Percentiles rank a stretch among this genome's conserved stretches.
Evolutionary conservation across 2,797 vertebrate genomes (phyloP).

Genomic region (Furcifer pardalis): DNA sequence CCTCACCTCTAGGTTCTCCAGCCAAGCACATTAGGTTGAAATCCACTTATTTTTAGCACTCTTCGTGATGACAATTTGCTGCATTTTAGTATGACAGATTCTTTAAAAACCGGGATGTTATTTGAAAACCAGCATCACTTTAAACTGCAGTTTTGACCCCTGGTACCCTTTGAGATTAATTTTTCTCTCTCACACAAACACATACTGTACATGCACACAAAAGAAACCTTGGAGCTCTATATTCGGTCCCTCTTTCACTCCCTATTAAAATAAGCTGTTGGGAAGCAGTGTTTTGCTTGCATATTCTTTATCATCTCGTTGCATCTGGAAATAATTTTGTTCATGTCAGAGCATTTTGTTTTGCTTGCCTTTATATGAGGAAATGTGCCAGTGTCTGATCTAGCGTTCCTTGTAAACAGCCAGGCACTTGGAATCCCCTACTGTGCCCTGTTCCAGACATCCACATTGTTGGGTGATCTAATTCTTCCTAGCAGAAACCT

Average conservation of each 20-base stretch:
- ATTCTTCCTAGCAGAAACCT: not conserved
- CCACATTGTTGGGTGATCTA: not conserved
- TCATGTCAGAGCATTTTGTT: not conserved
- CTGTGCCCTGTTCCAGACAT: slow-evolving; percentile 16
- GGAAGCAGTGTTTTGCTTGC: slow-evolving; percentile 28
- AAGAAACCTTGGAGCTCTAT: not conserved
- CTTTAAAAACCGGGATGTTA: not conserved
- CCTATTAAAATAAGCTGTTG: not conserved
- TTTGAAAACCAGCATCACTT: not conserved
- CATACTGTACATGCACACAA: too few species aligned
- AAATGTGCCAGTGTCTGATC: not conserved
- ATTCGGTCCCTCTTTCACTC: not conserved
- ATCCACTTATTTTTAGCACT: not conserved
- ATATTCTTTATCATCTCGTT: slow-evolving; percentile 13
- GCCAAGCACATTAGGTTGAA: not conserved
- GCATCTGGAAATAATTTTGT: slow-evolving; percentile 41
- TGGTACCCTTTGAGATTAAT: slow-evolving; percentile 4
- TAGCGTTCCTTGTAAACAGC: not conserved
- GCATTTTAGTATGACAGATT: not conserved
- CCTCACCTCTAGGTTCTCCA: too few species aligned
- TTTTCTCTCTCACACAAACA: too few species aligned
- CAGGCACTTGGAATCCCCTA: slow-evolving; percentile 6
- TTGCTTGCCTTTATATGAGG: slow-evolving; percentile 34
- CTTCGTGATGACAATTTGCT: not conserved
- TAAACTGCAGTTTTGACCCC: not conserved